phyloP scores from a whole-genome alignment of 2,888 invertebrate species.

The Neoaliturus tenellus region DNA sequence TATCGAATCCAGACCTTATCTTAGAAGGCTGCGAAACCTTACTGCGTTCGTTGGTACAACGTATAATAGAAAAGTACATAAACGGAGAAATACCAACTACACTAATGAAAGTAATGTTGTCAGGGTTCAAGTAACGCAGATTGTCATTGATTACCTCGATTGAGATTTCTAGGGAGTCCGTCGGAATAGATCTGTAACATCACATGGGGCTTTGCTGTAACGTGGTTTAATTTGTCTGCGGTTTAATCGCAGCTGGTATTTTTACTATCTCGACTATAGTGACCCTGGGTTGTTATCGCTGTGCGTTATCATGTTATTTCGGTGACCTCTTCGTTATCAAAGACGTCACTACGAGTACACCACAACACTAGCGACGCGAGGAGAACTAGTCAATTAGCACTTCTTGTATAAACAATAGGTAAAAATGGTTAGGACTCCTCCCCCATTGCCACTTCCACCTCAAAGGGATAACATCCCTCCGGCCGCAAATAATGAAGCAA shows the following conservation, averaged over 20 bases:
- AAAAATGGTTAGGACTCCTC: not conserved
- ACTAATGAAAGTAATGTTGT: not conserved
- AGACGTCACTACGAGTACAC: too few relatives aligned
- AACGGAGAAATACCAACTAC: not conserved
- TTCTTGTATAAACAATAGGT: too few relatives aligned
- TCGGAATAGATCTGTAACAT: not conserved
- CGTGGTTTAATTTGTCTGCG: not conserved
- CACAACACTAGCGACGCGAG: too few relatives aligned
- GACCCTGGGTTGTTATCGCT: not conserved
- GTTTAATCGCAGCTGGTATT: too few relatives aligned
- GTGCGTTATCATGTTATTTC: not conserved
- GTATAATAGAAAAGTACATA: conserved; percentile 6
- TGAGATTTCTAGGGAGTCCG: not conserved
- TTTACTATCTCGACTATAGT: too few relatives aligned
- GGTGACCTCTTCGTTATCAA: not conserved
- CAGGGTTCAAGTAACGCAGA: not conserved
- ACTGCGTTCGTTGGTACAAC: not conserved
- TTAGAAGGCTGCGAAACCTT: not conserved
- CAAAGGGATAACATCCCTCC: too few relatives aligned
- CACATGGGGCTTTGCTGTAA: not conserved
- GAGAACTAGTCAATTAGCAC: too few relatives aligned
- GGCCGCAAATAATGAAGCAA: not conserved
- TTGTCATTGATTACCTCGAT: not conserved
- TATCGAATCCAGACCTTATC: not conserved
- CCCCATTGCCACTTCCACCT: not conserved